Evolutionary conservation across 2,888 invertebrate species (phyloP).

Genomic region (Napeogenes sylphis): DNA sequence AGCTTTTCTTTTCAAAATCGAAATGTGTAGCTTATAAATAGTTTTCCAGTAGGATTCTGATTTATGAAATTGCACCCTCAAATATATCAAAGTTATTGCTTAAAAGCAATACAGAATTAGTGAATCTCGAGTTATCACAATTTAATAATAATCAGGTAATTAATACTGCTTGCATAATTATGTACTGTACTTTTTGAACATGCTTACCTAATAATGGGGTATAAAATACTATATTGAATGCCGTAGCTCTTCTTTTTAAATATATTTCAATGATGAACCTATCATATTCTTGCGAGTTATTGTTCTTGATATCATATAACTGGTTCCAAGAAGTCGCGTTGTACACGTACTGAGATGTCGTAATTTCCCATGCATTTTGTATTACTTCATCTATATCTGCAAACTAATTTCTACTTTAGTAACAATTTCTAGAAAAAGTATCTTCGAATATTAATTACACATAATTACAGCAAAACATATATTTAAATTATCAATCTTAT

Average conservation of each 20-base stretch:
- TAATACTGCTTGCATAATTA: too few species aligned
- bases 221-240: conserved; percentile 62
- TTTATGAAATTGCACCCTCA: too few species aligned
- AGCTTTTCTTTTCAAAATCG: too few species aligned
- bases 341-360: conserved; percentile 35
- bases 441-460: background rate
- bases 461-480: too few species aligned
- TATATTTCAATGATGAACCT: conserved; percentile 44
- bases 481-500: too few species aligned
- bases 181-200: background rate
- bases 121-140: too few species aligned
- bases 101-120: too few species aligned
- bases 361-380: conserved; percentile 51
- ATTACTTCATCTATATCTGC: conserved; percentile 47
- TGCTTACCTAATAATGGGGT: conserved; percentile 63
- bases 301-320: conserved; percentile 38
- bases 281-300: conserved; percentile 50
- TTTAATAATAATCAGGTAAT: too few species aligned
- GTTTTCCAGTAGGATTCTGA: too few species aligned
- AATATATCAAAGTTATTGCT: too few species aligned
- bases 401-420: conserved; percentile 39
- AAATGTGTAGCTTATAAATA: too few species aligned
- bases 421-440: background rate
- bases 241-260: conserved; percentile 48
- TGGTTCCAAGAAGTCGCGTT: conserved; percentile 41